These are phyloP conservation scores for Callaeas wilsoni DNA, from an alignment of 2,113 vertebrate species.

Conservation along the genomic window DNA sequence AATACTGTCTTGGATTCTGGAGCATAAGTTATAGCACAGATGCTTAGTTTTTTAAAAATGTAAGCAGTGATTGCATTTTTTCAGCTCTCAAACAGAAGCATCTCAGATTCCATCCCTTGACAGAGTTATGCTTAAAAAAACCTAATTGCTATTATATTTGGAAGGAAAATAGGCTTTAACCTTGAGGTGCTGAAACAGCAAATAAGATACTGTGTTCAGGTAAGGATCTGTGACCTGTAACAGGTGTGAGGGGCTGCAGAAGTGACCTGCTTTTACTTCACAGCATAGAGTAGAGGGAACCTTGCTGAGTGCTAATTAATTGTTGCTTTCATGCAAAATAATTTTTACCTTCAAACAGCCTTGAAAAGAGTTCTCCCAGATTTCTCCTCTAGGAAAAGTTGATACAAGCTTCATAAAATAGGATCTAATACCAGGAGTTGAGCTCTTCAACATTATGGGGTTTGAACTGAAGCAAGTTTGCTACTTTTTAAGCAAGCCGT, in stretches of 20 bases:
- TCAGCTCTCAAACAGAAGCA: background rate
- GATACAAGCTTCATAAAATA: background rate
- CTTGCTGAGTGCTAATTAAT: slow-evolving; percentile 60
- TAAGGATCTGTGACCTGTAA: slow-evolving; percentile 13
- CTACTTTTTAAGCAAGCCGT: background rate
- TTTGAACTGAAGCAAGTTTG: background rate
- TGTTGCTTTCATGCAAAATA: slow-evolving; percentile 48
- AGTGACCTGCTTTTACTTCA: slow-evolving; percentile 28
- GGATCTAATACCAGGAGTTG: background rate
- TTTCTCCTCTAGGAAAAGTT: background rate
- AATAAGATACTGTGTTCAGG: slow-evolving; percentile 26
- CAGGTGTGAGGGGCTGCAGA: slow-evolving; percentile 25
- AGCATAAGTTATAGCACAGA: background rate
- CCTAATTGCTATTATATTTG: background rate
- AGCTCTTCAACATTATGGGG: background rate
- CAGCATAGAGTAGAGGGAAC: background rate
- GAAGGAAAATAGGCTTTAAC: slow-evolving; percentile 31
- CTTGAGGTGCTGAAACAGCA: slow-evolving; percentile 52
- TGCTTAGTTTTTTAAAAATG: background rate
- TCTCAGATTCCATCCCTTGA: background rate
- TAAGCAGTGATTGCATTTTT: background rate
- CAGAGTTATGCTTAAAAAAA: background rate
- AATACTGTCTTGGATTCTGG: too few relatives aligned
- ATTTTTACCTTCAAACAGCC: slow-evolving; percentile 41
- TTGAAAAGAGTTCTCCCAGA: background rate